Evolutionary conservation across 2,797 vertebrate genomes (phyloP), one percentile per base, ranked within the genome.

Genomic region (Epinephelus awoara): DNA sequence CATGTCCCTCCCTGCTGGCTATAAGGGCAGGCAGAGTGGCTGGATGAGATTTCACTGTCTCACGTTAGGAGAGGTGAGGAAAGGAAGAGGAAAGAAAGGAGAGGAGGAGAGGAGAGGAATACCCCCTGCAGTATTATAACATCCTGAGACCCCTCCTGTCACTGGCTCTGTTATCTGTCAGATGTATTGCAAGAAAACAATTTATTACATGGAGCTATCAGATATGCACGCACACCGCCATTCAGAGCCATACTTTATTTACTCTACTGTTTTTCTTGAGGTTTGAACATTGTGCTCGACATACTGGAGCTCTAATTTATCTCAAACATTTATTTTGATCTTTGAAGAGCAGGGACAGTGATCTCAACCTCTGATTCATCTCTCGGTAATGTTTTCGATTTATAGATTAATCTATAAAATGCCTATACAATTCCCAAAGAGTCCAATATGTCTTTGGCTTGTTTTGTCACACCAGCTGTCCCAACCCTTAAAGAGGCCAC

Each of bases 41-140:
- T 91, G 94, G 95, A 95, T 96, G 95, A 93, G 94, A 96, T 96
- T 97, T 97, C 96, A 95, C 90, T 95, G 93, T 95, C 93, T 94
- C 88, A 92, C 69, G 64, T 89, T 87, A 75, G 81, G 64, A 76
- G 63, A 80, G 81, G 84, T 70, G 70, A 69, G 82, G 78, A 79
- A 65, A 59, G 70, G 40, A 47, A n/a, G 51, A 44, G 34, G 54
- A 18, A 19, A 25, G 62, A 51, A 46, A 88, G 46, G 67, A 52
- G n/a, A 66, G 73, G 34, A 74, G 47, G 25, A 77, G 58, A 73
- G 72, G 64, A 51, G 72, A 69, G 84, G 65, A 90, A 84, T 79
- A 84, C 72, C 87, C 90, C 89, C 87, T 85, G 87, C 82, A 88
- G 94, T 92, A 93, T 80, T 91, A 75, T 84, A 82, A 59, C 75